Conservation (phyloP, 2,113 vertebrate species). For the Phalacrocorax carbo region DNA sequence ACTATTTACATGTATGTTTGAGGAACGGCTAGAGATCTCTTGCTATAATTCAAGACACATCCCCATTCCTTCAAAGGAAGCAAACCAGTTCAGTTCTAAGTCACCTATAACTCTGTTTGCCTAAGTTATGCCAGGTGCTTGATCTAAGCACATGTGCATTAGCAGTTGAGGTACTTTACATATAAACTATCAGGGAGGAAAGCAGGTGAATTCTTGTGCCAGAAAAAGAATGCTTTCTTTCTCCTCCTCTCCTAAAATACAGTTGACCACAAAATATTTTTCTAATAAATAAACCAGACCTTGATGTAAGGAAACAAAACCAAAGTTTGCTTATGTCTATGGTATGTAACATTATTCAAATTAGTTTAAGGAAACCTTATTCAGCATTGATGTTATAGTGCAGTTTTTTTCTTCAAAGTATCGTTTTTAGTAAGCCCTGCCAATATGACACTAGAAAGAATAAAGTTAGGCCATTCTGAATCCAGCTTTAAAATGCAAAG, state of each 20-base stretch:
- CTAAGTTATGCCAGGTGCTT: not conserved
- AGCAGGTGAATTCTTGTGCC: not conserved
- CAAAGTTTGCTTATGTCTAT: not conserved
- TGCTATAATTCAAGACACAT: not conserved
- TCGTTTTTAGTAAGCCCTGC: not conserved
- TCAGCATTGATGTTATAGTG: accelerated
- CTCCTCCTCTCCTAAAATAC: not conserved
- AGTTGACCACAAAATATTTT: not conserved
- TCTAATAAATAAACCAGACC: not conserved
- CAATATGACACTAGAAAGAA: not conserved
- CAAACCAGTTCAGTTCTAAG: too few relatives aligned
- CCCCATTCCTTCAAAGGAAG: not conserved
- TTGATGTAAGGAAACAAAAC: not conserved
- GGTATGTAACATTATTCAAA: not conserved
- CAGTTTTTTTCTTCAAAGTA: not conserved
- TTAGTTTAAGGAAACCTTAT: not conserved
- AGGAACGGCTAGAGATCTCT: not conserved
- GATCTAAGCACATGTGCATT: not conserved
- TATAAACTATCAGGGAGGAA: not conserved
- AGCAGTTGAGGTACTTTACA: not conserved
- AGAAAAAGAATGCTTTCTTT: not conserved
- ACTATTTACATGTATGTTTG: not conserved
- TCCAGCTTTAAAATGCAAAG: not conserved
- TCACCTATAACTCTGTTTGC: not conserved
- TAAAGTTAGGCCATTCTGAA: not conserved